A percentile compares a stretch with the other conserved stretches of the same genome.
Evolutionary conservation across 1,140 invertebrate genomes (phyloP).

Genomic region (Papilio polytes): DNA sequence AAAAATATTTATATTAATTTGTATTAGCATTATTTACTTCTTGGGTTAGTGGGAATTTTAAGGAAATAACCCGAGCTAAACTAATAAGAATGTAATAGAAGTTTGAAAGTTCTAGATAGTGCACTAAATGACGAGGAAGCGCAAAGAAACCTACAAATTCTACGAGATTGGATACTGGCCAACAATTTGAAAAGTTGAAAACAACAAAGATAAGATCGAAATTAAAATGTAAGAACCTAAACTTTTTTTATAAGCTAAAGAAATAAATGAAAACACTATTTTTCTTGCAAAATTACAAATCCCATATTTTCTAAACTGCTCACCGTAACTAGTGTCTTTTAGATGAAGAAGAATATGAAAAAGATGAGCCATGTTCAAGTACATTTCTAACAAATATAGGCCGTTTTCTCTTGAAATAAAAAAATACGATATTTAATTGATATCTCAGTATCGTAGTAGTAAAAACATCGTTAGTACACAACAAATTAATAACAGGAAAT

Average conservation of each 20-base stretch:
- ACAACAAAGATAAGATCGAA: background rate
- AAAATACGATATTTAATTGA: slow-evolving; percentile 12
- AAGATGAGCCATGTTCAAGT: background rate
- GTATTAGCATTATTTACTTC: background rate
- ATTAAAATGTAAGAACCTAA: background rate
- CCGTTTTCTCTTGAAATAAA: background rate
- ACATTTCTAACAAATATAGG: slow-evolving; percentile 2
- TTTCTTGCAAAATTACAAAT: no score
- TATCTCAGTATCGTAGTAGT: background rate
- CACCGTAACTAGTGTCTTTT: no score
- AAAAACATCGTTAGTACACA: slow-evolving; percentile 37
- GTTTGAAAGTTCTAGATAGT: background rate
- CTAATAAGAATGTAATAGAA: background rate
- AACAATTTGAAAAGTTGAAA: slow-evolving; percentile 10
- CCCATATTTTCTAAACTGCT: no score
- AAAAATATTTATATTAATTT: background rate
- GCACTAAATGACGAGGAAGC: background rate
- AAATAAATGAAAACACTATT: background rate
- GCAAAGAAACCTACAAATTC: background rate
- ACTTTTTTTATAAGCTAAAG: slow-evolving; percentile 11
- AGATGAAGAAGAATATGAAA: background rate
- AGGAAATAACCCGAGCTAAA: background rate
- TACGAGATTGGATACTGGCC: background rate
- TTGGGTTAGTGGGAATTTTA: background rate
- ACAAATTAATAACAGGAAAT: slow-evolving; percentile 36